These are phyloP conservation scores for Taenioides sp. DNA, from an alignment of 2,797 vertebrate genomes.

Conservation along the genomic window DNA sequence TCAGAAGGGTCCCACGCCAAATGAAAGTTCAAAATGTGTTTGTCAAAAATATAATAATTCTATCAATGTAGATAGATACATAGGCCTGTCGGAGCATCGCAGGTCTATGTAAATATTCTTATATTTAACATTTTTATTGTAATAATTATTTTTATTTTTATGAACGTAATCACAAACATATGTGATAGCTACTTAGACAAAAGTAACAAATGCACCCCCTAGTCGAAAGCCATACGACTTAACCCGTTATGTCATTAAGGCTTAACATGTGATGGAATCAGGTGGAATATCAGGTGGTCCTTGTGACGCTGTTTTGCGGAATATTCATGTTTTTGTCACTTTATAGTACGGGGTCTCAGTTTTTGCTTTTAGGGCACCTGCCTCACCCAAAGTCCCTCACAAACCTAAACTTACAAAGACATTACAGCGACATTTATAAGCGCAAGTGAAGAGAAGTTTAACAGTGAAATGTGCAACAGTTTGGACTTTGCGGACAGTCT, in stretches of 20 bases:
- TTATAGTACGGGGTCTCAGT: too few relatives aligned
- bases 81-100: not conserved
- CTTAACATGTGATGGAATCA: too few relatives aligned
- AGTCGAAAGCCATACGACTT: not conserved
- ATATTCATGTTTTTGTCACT: too few relatives aligned
- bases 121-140: not conserved
- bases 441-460: not conserved
- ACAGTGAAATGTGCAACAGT: not conserved
- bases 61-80: too few relatives aligned
- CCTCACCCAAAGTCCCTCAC: too few relatives aligned
- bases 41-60: too few relatives aligned
- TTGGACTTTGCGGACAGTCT: not conserved
- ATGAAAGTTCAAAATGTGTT: not conserved
- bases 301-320: too few relatives aligned
- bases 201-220: not conserved
- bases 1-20: constrained; percentile 18
- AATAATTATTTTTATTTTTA: not conserved
- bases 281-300: too few relatives aligned
- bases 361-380: too few relatives aligned
- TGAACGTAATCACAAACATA: not conserved
- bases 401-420: not conserved
- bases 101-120: not conserved
- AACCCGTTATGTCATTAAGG: too few relatives aligned
- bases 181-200: not conserved
- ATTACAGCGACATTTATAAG: not conserved